phyloP scores from a whole-genome alignment of 2,113 vertebrate species.

The Prochilodus magdalenae region DNA sequence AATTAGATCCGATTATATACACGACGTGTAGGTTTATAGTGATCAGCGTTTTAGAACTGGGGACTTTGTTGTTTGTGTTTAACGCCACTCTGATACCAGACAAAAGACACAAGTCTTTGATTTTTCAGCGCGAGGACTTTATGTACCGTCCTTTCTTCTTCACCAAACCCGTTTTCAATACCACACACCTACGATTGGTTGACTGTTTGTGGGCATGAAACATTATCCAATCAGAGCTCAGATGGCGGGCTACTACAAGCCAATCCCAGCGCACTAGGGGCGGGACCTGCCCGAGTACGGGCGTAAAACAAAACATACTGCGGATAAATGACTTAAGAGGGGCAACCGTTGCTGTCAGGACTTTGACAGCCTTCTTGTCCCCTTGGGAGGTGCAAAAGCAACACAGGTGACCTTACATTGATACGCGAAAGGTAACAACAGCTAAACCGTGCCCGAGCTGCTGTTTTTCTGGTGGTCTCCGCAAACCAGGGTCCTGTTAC shows the following conservation, averaged over 20 bases:
- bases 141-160: not conserved
- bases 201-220: not conserved
- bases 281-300: not conserved
- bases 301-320: not conserved
- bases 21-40: too few species aligned
- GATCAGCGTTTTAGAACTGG: too few species aligned
- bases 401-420: not conserved
- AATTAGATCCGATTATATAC: too few species aligned
- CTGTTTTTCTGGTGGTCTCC: not conserved
- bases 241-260: not conserved
- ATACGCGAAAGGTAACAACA: not conserved
- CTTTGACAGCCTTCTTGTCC: not conserved
- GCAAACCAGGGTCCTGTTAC: constrained; percentile 58
- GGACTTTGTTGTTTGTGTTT: too few species aligned
- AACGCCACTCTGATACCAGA: too few species aligned
- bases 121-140: not conserved
- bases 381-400: not conserved
- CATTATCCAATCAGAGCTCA: not conserved
- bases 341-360: not conserved
- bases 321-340: not conserved
- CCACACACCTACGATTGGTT: not conserved
- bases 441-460: too few species aligned
- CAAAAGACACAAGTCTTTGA: not conserved
- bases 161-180: not conserved
- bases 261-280: not conserved